These are phyloP conservation scores for Scaptomyza caliginosa DNA, from an alignment of 2,888 invertebrate genomes.

Conservation along the genomic window DNA sequence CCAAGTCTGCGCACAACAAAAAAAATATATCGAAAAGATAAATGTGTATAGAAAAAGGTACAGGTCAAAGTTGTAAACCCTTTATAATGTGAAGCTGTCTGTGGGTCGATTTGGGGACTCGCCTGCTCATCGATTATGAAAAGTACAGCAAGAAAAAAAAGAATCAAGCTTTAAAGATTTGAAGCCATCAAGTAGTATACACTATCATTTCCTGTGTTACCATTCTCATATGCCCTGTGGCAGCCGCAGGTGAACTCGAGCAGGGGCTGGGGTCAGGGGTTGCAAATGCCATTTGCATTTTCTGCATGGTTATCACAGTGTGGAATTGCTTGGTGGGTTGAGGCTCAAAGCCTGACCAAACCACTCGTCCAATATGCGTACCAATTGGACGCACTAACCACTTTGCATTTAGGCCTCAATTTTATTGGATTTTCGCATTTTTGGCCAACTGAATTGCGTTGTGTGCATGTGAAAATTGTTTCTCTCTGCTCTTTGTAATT, in stretches of 20 bases:
- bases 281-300: slow-evolving; percentile 14
- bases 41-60: slow-evolving; percentile 42
- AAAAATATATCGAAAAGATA: background rate
- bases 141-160: slow-evolving; percentile 52
- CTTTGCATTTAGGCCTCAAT: slow-evolving; percentile 1
- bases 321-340: background rate
- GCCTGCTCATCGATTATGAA: slow-evolving; percentile 74
- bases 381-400: slow-evolving; percentile 42
- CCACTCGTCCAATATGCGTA: slow-evolving; percentile 15
- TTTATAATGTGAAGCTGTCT: slow-evolving; percentile 61
- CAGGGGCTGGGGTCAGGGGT: background rate
- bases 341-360: background rate
- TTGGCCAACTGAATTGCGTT: background rate
- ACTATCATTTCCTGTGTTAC: background rate
- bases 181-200: background rate
- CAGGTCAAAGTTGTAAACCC: slow-evolving; percentile 69
- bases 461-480: slow-evolving; percentile 2
- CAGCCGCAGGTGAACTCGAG: background rate
- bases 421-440: slow-evolving; percentile 49
- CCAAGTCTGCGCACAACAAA: slow-evolving; percentile 41
- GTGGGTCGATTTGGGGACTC: slow-evolving; percentile 43
- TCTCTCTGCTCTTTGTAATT: background rate
- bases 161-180: background rate
- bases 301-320: slow-evolving; percentile 4
- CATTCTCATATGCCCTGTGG: background rate